Evolutionary conservation across 2,888 invertebrate species (phyloP), one percentile per base, ranked within the genome.

Genomic region (Pteria penguin): DNA sequence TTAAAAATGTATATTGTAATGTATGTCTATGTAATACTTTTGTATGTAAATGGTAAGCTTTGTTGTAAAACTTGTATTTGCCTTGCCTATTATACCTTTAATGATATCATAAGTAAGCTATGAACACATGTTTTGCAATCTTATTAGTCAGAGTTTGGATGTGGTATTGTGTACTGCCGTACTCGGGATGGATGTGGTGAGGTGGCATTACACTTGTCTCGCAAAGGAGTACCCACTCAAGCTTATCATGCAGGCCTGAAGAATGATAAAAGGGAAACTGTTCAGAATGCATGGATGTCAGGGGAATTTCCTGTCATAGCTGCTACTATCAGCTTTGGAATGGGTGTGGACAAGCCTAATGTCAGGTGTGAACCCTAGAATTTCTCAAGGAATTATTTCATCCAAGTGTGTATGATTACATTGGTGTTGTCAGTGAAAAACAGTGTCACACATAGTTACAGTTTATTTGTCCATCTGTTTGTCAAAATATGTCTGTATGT

Each of bases 281-380:
- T 96, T 52, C 99, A 99, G 93, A 96, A 96, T 90, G 95, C 95
- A 52, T 99, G 99, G 99, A 97, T 97, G 93, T 93, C 94, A 45
- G 98, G 98, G 0, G 95, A 95, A 83, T 95, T 95, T 86, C 95
- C 96, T 1, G 96, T 98, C 32, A 98, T 99, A 83, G 96, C 96
- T 82, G 99, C 99, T 3, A 99, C 99, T 0, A 96, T 99, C 75
- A 98, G 98, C 88, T 99, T 99, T 93, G 99, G 99, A 54, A 99
- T 99, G 99, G 99, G 99, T 62, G 97, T 99, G 2, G 99, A 99
- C 92, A 99, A 99, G 92, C 95, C 96, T 2, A 95, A 96, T 72
- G 99, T 99, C 18, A 94, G 96, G 95, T 95, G 81, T 45, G 45
- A 14, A 45, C 45, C 8, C 45, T 14, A 45, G 18, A 18, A n/a